phyloP scores from a whole-genome alignment of 2,113 vertebrate genomes.

The Noctilio leporinus region DNA sequence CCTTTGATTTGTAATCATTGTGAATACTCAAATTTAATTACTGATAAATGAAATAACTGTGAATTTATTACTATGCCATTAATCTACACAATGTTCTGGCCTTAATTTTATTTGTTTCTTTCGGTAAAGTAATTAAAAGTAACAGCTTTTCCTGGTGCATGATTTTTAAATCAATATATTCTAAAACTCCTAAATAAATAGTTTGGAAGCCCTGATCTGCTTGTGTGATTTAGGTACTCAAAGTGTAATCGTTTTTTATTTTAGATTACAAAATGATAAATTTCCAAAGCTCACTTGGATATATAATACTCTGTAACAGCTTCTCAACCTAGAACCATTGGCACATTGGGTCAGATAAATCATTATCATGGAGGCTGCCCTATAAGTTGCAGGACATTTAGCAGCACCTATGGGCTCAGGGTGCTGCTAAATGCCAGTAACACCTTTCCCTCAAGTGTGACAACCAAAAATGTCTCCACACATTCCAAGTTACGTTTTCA shows the following conservation, averaged over 20 bases:
- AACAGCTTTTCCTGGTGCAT: background rate
- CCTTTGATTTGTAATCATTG: background rate
- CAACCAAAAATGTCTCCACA: background rate
- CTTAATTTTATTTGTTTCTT: background rate
- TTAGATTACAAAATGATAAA: background rate
- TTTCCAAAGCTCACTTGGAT: background rate
- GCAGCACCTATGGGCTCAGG: accelerated
- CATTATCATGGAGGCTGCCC: accelerated
- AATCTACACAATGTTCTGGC: background rate
- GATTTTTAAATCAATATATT: background rate
- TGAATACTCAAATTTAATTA: background rate
- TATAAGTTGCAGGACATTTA: accelerated
- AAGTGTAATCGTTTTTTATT: background rate
- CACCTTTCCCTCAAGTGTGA: background rate
- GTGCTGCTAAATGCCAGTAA: background rate
- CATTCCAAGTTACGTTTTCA: background rate
- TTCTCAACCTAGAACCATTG: background rate
- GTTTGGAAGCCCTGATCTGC: background rate
- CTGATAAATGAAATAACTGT: background rate
- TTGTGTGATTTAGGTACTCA: background rate
- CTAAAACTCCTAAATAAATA: background rate
- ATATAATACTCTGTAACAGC: accelerated
- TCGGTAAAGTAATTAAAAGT: background rate
- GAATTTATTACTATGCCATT: background rate
- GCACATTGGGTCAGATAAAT: accelerated